Evolutionary conservation across 2,113 vertebrate genomes (phyloP), one percentile per base, ranked within the genome.

Genomic region (Trichechus manatus): DNA sequence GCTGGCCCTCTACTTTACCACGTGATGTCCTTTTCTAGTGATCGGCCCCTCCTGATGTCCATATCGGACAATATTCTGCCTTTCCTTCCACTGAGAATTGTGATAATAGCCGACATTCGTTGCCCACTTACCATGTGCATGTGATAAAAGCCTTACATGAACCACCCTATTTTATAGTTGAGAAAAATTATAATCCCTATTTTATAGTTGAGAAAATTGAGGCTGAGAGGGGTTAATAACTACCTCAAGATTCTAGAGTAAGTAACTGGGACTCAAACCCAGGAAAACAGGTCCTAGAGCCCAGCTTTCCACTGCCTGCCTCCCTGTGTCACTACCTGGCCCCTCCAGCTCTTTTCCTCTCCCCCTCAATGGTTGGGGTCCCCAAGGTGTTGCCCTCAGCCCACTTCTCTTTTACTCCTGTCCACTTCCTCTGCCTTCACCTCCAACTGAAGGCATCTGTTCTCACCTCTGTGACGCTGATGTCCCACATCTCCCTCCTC

Each of bases 361-460:
- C 84, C 77, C 25, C 47, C 31, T 29, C 63, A 9, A 47, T 3
- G 3, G 39, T 47, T 85, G 85, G 91, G 59, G 25, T 89, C 68
- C 72, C 84, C 72, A 31, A 13, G 39, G 44, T 0, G 1, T 78
- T 53, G 5, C 64, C 53, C 56, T 96, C 50, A 91, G 36, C 80
- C 56, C 20, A 64, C 84, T 85, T 95, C 75, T 74, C 53, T 84
- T 84, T 85, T 36, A 3, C 47, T 44, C 39, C 74, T 89, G 53
- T 59, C 61, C 20, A 20, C 91, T 93, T 95, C 88, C 85, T 89
- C 44, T 42, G 36, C n/a, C n/a, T 36, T 93, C 33, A 44, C 61
- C 56, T 50, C 63, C 1, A 3, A 10, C 17, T 15, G 56, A 10
- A 39, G 33, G 80, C 82, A 85, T 93, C 78, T 87, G 15, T 87